Base-by-base conservation (phyloP, 30 jellyfish, hydroid and myxozoan genomes). In the Aurelia sp. region DNA sequence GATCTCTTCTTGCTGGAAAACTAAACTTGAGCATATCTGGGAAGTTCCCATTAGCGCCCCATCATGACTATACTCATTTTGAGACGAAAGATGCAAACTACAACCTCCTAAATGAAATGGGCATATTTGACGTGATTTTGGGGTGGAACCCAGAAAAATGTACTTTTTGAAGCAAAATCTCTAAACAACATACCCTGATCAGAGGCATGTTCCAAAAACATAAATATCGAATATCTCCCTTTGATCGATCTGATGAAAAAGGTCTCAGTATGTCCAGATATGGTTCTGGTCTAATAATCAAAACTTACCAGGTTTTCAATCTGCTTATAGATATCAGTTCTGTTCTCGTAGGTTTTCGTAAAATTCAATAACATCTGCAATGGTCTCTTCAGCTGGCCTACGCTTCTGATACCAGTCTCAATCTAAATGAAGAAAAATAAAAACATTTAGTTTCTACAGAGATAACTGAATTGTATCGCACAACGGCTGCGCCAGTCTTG, bases 381-480 rank as follows among this genome's bases (percentile, higher is more conserved):
- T n/a, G 96, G 96, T 17, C 53, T 64, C 50, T 76, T 86, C 33
- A 86, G 90, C 81, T 62, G 61, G 16, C 91, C 76, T 17, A 70
- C 62, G 40, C 89, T 71, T 67, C 81, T 23, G 0, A 86, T 66
- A 16, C 85, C 90, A 35, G 72, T 30, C 23, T 76, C 89, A 16
- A 86, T 86, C 96, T 86, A 31, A 11, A 86, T 21, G 18, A 53
- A 15, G 66, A 21, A 47, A 59, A 70, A 21, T 12, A 70, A 41
- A 41, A 27, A 23, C 41, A 47, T 1, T 9, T 19, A 17, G 41
- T 37, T 15, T 0, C 0, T n/a, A 15, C 17, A n/a, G 4, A 6
- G 0, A n/a, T 15, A 6, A 19, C 75, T 65, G 11, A 37, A 44
- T 44, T 44, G 55, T 2, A 37, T 10, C 4, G 50, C 10, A 3